Base-by-base conservation (phyloP, 2,888 invertebrate genomes). In the Myathropa florea region DNA sequence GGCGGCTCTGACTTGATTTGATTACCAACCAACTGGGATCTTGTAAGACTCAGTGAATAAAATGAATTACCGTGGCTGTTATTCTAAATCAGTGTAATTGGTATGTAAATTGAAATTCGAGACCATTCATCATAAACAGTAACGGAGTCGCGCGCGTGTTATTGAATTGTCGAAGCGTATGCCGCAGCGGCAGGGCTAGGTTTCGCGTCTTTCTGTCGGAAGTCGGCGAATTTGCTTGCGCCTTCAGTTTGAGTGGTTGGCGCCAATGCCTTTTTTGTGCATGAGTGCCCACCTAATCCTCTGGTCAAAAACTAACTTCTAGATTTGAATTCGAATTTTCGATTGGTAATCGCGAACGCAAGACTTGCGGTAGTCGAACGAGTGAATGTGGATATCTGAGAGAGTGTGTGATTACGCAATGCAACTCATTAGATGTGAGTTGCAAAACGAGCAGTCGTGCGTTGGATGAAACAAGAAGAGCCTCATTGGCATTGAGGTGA, bases 11-110 rank as follows among this genome's bases (percentile, higher is more conserved):
- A 46, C 46, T 46, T 46, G 18, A 46, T 46, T 46, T 46, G 46
- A 46, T 46, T 46, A 46, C 46, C 18, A 46, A 18, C 18, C 24
- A 23, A 26, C 57, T 57, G 57, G n/a, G 57, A 46, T 57, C 24
- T 57, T 57, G 24, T 57, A 57, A 57, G 57, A 24, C 24, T 24
- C 57, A 12, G 12, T 24, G 33, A 63, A 65, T 26, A 71, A 81
- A 81, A 84, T 84, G 84, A 84, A 61, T 84, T 81, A 84, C 81
- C 71, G 67, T 36, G 46, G 60, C 84, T 76, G 81, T 84, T 84
- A 71, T 53, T 82, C 36, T 64, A 77, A 82, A 73, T 82, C 72
- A 77, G n/a, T 78, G 82, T 82, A 85, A 77, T 81, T 85, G 77
- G 82, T 85, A 85, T 85, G 85, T 70, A 82, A 85, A 85, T 85